phyloP scores from a whole-genome alignment of 2,888 invertebrate genomes.

The Campoplex nolae region DNA sequence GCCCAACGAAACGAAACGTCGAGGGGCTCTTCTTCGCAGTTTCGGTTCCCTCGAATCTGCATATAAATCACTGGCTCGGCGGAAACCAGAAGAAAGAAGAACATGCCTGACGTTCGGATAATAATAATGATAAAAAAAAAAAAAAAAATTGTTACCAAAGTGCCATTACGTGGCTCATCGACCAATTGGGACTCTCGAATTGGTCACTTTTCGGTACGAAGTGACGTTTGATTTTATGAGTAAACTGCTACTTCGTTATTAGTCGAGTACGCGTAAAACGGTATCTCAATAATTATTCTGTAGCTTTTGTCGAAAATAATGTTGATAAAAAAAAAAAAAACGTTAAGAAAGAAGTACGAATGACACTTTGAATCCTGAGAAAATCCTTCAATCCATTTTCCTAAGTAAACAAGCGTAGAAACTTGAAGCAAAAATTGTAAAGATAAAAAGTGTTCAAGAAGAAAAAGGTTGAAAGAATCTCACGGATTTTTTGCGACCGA shows the following conservation, averaged over 20 bases:
- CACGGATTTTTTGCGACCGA: conserved; percentile 3
- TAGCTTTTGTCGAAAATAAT: not conserved
- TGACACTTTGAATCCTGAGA: not conserved
- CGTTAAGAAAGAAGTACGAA: not conserved
- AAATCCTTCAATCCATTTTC: conserved; percentile 1
- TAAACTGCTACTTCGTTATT: not conserved
- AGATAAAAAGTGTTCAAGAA: not conserved
- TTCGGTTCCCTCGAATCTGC: conserved; percentile 78
- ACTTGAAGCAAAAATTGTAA: not conserved
- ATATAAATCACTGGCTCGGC: conserved; percentile 82
- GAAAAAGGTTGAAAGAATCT: not conserved
- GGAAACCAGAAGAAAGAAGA: conserved; percentile 65
- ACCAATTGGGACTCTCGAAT: not conserved
- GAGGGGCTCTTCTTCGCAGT: conserved; percentile 52
- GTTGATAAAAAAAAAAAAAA: not conserved
- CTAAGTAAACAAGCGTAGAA: not conserved
- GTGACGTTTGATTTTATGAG: not conserved
- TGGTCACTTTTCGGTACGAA: not conserved
- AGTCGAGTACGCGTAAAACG: not conserved
- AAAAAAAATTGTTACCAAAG: conserved; percentile 5
- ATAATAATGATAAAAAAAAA: conserved; percentile 9
- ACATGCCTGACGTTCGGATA: conserved; percentile 12
- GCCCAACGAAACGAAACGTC: conserved; percentile 51
- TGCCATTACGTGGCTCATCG: conserved; percentile 15
- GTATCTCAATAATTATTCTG: not conserved